Percentiles rank a stretch among this genome's conserved stretches.
phyloP scores from a whole-genome alignment of 2,888 invertebrate genomes.

The Leptarthrus brevirostris region DNA sequence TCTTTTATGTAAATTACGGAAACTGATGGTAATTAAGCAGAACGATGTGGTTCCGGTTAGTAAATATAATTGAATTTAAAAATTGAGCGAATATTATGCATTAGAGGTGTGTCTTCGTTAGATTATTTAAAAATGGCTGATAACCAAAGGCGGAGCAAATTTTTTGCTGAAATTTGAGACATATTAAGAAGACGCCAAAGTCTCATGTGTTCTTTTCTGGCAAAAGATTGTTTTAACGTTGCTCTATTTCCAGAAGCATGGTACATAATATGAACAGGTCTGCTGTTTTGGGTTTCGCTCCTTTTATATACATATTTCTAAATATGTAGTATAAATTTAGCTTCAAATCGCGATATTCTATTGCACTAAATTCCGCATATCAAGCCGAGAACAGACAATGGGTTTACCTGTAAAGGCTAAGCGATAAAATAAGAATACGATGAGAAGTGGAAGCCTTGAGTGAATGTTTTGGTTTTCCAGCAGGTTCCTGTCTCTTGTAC shows the following conservation, averaged over 20 bases:
- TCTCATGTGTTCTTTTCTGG: too few relatives aligned
- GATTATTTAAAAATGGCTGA: slow-evolving; percentile 15
- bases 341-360: slow-evolving; percentile 37
- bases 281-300: background rate
- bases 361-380: slow-evolving; percentile 47
- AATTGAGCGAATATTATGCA: background rate
- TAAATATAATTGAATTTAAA: background rate
- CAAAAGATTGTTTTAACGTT: too few relatives aligned
- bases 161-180: slow-evolving; percentile 42
- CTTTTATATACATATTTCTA: slow-evolving; percentile 33
- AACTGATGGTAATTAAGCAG: background rate
- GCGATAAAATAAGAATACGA: slow-evolving; percentile 44
- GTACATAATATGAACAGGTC: background rate
- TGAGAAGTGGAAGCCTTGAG: slow-evolving; percentile 31
- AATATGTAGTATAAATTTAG: slow-evolving; percentile 40
- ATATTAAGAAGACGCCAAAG: background rate
- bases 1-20: background rate
- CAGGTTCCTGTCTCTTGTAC: slow-evolving; percentile 50
- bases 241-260: too few relatives aligned
- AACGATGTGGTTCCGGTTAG: background rate
- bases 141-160: slow-evolving; percentile 22
- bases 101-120: background rate
- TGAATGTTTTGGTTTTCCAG: slow-evolving; percentile 45
- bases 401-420: slow-evolving; percentile 30
- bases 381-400: slow-evolving; percentile 33